These are phyloP conservation scores for Artemia sinica DNA, from an alignment of 2,888 invertebrate species.

Conservation along the genomic window DNA sequence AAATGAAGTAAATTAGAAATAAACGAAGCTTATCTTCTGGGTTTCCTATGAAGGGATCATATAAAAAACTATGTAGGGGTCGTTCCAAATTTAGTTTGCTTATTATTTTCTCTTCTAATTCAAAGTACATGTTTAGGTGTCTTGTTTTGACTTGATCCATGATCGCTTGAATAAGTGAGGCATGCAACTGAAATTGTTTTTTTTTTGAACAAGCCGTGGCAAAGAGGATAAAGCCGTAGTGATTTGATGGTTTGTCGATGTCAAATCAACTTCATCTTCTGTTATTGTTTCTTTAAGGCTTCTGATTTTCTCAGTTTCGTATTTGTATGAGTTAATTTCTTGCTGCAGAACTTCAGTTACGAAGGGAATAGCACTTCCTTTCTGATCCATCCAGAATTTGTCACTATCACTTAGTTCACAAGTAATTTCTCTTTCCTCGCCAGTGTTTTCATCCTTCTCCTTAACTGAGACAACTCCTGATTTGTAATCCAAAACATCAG, in stretches of 20 bases:
- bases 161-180: conserved; percentile 85
- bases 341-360: conserved; percentile 98
- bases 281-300: conserved; percentile 75
- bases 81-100: conserved; percentile 61
- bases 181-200: conserved; percentile 93
- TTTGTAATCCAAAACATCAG: conserved; percentile 82
- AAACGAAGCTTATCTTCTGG: conserved; percentile 81
- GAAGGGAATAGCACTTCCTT: conserved; percentile 67
- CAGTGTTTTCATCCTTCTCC: conserved; percentile 36
- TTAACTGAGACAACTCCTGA: conserved; percentile 64
- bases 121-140: conserved; percentile 86
- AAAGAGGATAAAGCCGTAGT: conserved; percentile 71
- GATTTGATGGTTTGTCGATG: neutral
- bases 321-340: conserved; percentile 80
- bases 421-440: conserved; percentile 49
- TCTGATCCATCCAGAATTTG: conserved; percentile 80
- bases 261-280: conserved; percentile 7
- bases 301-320: conserved; percentile 91
- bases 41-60: conserved; percentile 67
- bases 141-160: conserved; percentile 68
- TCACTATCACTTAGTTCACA: conserved; percentile 81
- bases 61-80: conserved; percentile 66
- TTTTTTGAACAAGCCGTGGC: conserved; percentile 94
- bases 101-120: conserved; percentile 95
- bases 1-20: conserved; percentile 80